Conservation (phyloP, 2,113 vertebrate species). For the Pteruthius melanotis region DNA sequence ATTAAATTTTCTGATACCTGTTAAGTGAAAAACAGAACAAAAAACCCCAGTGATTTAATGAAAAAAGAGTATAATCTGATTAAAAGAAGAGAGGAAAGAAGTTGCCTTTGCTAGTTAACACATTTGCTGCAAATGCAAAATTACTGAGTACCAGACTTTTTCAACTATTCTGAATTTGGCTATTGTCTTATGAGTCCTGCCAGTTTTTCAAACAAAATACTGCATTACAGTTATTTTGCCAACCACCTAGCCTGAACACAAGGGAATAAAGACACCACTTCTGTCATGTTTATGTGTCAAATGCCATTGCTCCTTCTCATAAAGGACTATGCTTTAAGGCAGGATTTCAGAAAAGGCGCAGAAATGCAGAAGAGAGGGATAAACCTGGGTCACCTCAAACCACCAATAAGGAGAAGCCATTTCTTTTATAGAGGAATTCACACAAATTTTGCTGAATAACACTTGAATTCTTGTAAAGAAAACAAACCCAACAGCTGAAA, state of each 20-base stretch:
- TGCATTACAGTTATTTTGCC: background rate
- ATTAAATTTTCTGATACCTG: background rate
- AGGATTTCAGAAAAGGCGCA: background rate
- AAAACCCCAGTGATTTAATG: background rate
- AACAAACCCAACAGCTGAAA: background rate
- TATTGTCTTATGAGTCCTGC: background rate
- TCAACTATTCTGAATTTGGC: background rate
- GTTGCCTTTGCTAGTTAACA: background rate
- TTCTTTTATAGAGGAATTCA: background rate
- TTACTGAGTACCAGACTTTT: background rate
- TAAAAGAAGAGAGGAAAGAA: background rate
- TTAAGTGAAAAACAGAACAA: background rate
- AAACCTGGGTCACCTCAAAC: background rate
- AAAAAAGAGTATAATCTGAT: background rate
- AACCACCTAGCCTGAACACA: background rate
- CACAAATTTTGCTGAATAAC: background rate
- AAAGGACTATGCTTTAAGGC: background rate
- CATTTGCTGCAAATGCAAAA: background rate
- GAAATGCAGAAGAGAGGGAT: background rate
- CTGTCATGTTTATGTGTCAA: background rate
- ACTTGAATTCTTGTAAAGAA: background rate
- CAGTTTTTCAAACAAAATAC: background rate
- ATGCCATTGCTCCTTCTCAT: background rate
- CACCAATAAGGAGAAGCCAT: background rate
- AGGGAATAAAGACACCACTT: background rate